These are phyloP conservation scores for Drosophila pseudotakahashii DNA, from an alignment of 2,888 invertebrate genomes.

Conservation along the genomic window DNA sequence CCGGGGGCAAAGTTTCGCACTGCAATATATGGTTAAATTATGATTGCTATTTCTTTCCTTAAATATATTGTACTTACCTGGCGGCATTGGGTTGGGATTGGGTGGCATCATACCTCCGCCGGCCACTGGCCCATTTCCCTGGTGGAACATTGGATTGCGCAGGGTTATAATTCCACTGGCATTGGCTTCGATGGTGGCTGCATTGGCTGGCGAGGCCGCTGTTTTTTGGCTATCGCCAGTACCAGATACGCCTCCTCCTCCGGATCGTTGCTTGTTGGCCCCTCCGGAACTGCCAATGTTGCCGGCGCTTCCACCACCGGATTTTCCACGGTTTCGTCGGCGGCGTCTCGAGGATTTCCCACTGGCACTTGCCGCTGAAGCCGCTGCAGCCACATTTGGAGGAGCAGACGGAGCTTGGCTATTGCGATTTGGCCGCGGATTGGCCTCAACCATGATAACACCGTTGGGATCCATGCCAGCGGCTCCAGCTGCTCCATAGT, in stretches of 20 bases:
- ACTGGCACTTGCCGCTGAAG: slow-evolving; percentile 60
- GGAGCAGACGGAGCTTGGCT: slow-evolving; percentile 35
- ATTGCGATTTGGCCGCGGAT: slow-evolving; percentile 62
- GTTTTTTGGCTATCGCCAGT: slow-evolving; percentile 5
- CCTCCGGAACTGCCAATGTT: slow-evolving; percentile 29
- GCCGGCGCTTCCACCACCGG: slow-evolving; percentile 40
- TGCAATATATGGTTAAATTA: slow-evolving; percentile 12
- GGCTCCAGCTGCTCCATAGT: slow-evolving; percentile 59
- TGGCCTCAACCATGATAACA: slow-evolving; percentile 84
- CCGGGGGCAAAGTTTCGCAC: slow-evolving; percentile 63
- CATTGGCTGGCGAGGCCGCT: not conserved
- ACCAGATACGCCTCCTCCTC: slow-evolving; percentile 8
- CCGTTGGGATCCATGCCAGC: slow-evolving; percentile 76
- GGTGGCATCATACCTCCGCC: slow-evolving; percentile 53
- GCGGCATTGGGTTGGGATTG: slow-evolving; percentile 65
- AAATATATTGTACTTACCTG: slow-evolving; percentile 55
- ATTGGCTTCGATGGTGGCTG: slow-evolving; percentile 52
- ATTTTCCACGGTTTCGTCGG: slow-evolving; percentile 81
- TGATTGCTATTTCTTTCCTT: not conserved
- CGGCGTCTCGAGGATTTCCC: slow-evolving; percentile 81
- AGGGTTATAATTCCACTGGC: slow-evolving; percentile 89
- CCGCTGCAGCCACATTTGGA: slow-evolving; percentile 65
- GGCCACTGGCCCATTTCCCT: slow-evolving; percentile 54
- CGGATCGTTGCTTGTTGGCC: slow-evolving; percentile 48
- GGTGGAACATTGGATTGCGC: slow-evolving; percentile 90